These are phyloP conservation scores for Ctenomys sociabilis DNA, from an alignment of 2,113 vertebrate genomes.

Conservation along the genomic window DNA sequence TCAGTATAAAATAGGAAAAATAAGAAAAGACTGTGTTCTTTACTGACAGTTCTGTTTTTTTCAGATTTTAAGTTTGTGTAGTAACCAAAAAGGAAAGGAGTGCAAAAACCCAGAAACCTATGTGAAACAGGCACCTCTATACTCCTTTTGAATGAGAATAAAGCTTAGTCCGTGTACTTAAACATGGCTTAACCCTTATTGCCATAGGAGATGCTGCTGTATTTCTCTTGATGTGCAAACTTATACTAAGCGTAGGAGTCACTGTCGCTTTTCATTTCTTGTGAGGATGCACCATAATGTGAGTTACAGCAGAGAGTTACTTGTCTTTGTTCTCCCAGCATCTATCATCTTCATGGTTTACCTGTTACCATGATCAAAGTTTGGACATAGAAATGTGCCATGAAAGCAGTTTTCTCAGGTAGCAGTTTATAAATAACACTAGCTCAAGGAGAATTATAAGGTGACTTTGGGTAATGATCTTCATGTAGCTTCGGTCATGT, in stretches of 20 bases:
- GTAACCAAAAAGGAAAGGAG: conserved; percentile 38
- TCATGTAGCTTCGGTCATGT: neutral
- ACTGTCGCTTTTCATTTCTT: conserved; percentile 1
- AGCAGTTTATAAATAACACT: conserved; percentile 18
- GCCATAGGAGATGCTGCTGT: neutral
- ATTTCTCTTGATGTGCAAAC: conserved; percentile 35
- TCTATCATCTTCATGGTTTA: conserved; percentile 37
- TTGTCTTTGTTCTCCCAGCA: conserved; percentile 55
- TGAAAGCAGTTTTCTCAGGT: conserved; percentile 18
- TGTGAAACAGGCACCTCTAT: conserved; percentile 45
- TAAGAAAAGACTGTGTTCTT: conserved; percentile 55
- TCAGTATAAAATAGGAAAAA: conserved; percentile 62
- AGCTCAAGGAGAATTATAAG: conserved; percentile 31
- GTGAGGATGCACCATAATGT: neutral
- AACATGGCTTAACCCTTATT: neutral
- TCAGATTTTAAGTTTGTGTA: conserved; percentile 63
- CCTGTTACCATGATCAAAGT: conserved; percentile 27
- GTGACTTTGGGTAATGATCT: conserved; percentile 1
- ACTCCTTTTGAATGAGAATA: conserved; percentile 66
- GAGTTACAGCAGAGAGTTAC: conserved; percentile 37
- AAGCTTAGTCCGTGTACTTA: neutral
- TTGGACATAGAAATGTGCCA: conserved; percentile 29
- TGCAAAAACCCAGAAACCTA: conserved; percentile 13
- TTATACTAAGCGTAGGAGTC: conserved; percentile 20
- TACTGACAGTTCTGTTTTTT: conserved; percentile 47